phyloP scores from a whole-genome alignment of 2,113 vertebrate genomes.

The Chitala chitala region DNA sequence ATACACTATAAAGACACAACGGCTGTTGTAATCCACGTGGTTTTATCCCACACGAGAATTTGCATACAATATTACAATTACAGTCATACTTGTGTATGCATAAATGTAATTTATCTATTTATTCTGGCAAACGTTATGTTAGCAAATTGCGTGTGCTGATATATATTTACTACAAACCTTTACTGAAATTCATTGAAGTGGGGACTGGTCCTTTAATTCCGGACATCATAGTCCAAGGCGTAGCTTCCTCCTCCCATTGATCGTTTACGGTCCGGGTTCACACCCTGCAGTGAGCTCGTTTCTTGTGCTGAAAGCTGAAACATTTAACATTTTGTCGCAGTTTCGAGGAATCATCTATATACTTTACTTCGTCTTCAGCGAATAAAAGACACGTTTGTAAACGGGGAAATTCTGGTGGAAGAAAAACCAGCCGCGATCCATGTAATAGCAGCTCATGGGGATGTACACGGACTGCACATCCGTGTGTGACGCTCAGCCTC shows the following conservation, averaged over 20 bases:
- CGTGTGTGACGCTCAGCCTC: background rate
- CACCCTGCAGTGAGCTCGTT: slow-evolving; percentile 43
- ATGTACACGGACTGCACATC: background rate
- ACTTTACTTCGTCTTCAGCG: too few relatives aligned
- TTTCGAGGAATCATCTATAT: background rate
- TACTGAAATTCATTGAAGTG: slow-evolving; percentile 30
- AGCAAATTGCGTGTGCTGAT: background rate
- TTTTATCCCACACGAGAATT: too few relatives aligned
- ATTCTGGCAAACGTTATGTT: background rate
- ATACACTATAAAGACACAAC: too few relatives aligned
- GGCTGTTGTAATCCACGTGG: too few relatives aligned
- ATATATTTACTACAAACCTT: slow-evolving; percentile 13
- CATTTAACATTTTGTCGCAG: slow-evolving; percentile 9
- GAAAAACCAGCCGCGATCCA: background rate
- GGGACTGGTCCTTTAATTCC: slow-evolving; percentile 65
- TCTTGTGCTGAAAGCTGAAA: background rate
- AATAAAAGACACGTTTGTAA: background rate
- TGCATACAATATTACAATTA: too few relatives aligned
- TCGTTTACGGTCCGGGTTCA: slow-evolving; percentile 44
- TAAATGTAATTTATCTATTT: too few relatives aligned
- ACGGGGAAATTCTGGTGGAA: background rate
- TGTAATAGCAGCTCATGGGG: background rate
- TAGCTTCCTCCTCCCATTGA: slow-evolving; percentile 70
- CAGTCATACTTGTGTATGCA: too few relatives aligned
- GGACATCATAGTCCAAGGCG: slow-evolving; percentile 61